A percentile compares a stretch with the other conserved stretches of the same genome.
These are phyloP conservation scores for Lepidocyrtinus sp. DNA, from an alignment of 2,888 invertebrate genomes.

Conservation along the genomic window DNA sequence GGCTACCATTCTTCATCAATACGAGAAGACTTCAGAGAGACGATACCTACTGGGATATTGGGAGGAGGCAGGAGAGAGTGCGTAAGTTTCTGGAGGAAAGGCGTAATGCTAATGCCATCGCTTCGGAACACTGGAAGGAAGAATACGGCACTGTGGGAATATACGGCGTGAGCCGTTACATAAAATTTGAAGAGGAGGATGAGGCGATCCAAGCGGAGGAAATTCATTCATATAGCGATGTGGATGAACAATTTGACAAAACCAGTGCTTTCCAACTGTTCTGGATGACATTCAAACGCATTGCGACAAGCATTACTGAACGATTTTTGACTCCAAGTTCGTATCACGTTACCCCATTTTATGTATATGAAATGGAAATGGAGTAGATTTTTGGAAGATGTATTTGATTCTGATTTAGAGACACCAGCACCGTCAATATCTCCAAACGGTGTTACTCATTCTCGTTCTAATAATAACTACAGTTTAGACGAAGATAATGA, in stretches of 20 bases:
- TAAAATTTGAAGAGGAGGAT: conserved; percentile 19
- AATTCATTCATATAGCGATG: conserved; percentile 21
- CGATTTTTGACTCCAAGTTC: neutral
- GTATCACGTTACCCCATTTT: neutral
- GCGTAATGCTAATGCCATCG: neutral
- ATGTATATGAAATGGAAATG: neutral
- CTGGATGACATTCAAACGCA: conserved; percentile 44
- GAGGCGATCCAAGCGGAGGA: neutral
- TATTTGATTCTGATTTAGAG: too few relatives aligned
- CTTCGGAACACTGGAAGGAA: neutral
- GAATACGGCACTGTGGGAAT: neutral
- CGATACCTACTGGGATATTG: conserved; percentile 49
- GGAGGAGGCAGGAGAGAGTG: conserved; percentile 26
- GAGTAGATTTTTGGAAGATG: neutral
- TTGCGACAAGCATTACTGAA: conserved; percentile 20
- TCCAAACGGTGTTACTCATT: too few relatives aligned
- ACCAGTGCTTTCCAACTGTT: conserved; percentile 29
- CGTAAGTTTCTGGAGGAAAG: conserved; percentile 14
- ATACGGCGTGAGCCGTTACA: conserved; percentile 22
- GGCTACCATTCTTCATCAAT: conserved; percentile 50
- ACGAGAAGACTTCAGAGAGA: conserved; percentile 35
- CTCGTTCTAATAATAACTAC: too few relatives aligned
- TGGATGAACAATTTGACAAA: conserved; percentile 33
- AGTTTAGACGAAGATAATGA: neutral
- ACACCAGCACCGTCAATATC: too few relatives aligned